Base-by-base conservation (phyloP, 2,113 vertebrate species). In the Saguinus midas region DNA sequence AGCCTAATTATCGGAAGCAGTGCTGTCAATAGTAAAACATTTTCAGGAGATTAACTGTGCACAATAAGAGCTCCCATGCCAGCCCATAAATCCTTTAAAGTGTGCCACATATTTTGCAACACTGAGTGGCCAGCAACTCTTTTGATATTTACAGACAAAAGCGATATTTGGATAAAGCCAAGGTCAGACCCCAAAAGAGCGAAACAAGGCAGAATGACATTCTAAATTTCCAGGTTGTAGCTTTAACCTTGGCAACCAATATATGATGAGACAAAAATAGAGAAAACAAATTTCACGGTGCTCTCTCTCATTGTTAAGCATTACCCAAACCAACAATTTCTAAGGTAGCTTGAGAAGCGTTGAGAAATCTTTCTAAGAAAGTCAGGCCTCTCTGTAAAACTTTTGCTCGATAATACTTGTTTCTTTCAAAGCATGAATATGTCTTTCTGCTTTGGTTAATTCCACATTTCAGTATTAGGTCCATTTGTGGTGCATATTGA, bases 21-120 rank as follows among this genome's bases (percentile, higher is more conserved):
- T 61, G 93, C 95, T 97, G 98, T 98, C 98, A 98, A 98, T 85
- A 97, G 93, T 79, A 86, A 96, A 98, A 97, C 96, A 91, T 98
- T 98, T 98, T 98, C 78, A 97, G 98, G 97, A 97, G 96, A 98
- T 98, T 98, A 98, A 96, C 87, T 95, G 97, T 94, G 93, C 85
- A 98, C 90, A 98, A 96, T 95, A 96, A 98, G 95, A 96, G 93
- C 91, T 96, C 98, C 98, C 87, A 64, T 89, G 89, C 58, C 87
- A 98, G 95, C 45, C 61, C 70, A 91, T 29, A 98, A 97, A 97
- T 96, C 79, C 90, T 98, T 98, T 87, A 96, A 86, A 98, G 87
- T 76, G 83, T 97, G 98, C 96, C 70, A 96, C 76, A 32, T 97
- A n/a, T 94, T 98, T 97, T 98, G 80, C 91, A 97, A 93, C 94